phyloP scores from a whole-genome alignment of 2,797 vertebrate genomes.

The Monodelphis domestica region DNA sequence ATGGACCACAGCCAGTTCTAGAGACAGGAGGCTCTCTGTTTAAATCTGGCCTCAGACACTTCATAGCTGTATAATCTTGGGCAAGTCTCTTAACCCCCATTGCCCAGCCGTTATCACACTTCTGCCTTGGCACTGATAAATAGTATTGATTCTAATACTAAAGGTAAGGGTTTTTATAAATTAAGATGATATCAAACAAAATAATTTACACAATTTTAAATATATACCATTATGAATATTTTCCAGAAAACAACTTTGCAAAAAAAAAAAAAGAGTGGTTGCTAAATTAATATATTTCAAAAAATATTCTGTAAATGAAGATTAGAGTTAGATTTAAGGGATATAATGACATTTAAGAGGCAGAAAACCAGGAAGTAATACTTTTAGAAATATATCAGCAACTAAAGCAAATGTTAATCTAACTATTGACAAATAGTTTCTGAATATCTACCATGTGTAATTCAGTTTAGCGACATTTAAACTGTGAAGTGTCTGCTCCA shows the following conservation, averaged over 20 bases:
- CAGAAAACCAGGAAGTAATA: neutral
- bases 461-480: neutral
- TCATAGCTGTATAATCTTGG: too few relatives aligned
- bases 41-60: too few relatives aligned
- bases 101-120: too few relatives aligned
- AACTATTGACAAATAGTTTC: neutral
- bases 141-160: too few relatives aligned
- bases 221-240: neutral
- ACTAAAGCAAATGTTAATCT: neutral
- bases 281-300: neutral
- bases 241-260: neutral
- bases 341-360: neutral
- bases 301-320: neutral
- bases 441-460: neutral
- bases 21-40: too few relatives aligned
- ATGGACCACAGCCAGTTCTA: too few relatives aligned
- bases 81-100: too few relatives aligned
- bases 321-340: neutral
- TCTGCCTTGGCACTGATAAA: too few relatives aligned
- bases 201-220: neutral
- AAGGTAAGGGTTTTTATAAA: too few relatives aligned
- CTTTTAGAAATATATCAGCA: neutral
- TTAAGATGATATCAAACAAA: neutral
- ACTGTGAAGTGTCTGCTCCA: neutral
- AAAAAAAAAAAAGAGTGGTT: neutral